A percentile compares a stretch with the other conserved stretches of the same genome.
These are phyloP conservation scores for Jordanella pulchra DNA, from an alignment of 2,797 vertebrate genomes.

Conservation along the genomic window DNA sequence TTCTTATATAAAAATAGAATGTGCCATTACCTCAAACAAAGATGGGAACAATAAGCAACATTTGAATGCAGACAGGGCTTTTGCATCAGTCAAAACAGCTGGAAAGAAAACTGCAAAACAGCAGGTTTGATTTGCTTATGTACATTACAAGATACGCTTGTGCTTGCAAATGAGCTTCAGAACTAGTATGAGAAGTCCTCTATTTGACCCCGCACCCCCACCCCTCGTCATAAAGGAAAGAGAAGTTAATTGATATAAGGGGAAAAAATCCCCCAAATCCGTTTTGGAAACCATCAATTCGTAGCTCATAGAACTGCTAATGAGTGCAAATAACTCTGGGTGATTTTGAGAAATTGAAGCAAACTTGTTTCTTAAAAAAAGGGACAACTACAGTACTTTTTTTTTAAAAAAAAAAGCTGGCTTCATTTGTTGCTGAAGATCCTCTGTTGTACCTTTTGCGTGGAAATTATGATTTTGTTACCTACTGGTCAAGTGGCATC, in stretches of 20 bases:
- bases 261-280: neutral
- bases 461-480: neutral
- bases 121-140: no score
- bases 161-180: neutral
- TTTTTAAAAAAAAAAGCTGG: neutral
- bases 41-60: neutral
- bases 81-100: no score
- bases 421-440: constrained; percentile 1
- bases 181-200: no score
- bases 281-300: neutral
- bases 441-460: neutral
- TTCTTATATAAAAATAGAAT: neutral
- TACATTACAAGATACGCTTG: neutral
- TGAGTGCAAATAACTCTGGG: neutral
- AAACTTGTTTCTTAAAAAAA: no score
- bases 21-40: neutral
- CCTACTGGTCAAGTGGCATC: neutral
- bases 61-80: neutral
- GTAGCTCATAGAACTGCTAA: neutral
- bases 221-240: neutral
- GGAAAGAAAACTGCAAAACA: no score
- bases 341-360: neutral
- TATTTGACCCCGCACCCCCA: no score
- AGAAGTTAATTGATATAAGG: neutral
- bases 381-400: neutral